Conservation (phyloP, 2,113 vertebrate genomes). For the Podocnemis expansa region DNA sequence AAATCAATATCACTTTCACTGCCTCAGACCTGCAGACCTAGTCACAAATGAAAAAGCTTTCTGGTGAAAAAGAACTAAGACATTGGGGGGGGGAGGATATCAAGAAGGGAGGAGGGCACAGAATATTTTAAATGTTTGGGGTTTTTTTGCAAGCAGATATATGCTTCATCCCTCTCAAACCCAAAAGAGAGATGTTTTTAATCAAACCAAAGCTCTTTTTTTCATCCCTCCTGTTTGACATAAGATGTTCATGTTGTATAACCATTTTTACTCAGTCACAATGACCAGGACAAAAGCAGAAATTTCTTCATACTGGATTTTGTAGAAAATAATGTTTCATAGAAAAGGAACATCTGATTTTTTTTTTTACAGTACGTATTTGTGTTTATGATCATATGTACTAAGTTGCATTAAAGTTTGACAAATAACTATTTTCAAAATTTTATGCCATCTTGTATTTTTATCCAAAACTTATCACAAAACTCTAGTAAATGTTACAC, state of each 20-base stretch:
- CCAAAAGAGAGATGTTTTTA: not conserved
- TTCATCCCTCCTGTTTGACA: constrained; percentile 21
- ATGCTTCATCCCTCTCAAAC: constrained; percentile 9
- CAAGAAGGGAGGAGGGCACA: not conserved
- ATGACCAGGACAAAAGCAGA: not conserved
- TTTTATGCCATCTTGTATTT: not conserved
- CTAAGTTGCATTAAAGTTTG: not conserved
- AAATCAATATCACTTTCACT: not conserved
- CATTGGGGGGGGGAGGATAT: not conserved
- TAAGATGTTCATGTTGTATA: not conserved
- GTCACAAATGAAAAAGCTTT: constrained; percentile 1
- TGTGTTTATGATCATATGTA: not conserved
- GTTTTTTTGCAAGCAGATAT: constrained; percentile 27
- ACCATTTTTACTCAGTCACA: not conserved
- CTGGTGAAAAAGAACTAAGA: not conserved
- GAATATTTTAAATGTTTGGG: not conserved
- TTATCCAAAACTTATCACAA: not conserved
- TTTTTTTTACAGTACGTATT: not conserved
- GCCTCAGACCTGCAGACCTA: not conserved
- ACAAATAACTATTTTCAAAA: not conserved
- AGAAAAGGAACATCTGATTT: not conserved
- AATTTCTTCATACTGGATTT: not conserved
- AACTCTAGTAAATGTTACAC: not conserved
- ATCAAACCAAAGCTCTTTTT: not conserved
- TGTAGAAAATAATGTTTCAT: not conserved